Evolutionary conservation across 1,140 invertebrate genomes (phyloP), one percentile per base, ranked within the genome.

Genomic region (Lepidotrigona ventralis): DNA sequence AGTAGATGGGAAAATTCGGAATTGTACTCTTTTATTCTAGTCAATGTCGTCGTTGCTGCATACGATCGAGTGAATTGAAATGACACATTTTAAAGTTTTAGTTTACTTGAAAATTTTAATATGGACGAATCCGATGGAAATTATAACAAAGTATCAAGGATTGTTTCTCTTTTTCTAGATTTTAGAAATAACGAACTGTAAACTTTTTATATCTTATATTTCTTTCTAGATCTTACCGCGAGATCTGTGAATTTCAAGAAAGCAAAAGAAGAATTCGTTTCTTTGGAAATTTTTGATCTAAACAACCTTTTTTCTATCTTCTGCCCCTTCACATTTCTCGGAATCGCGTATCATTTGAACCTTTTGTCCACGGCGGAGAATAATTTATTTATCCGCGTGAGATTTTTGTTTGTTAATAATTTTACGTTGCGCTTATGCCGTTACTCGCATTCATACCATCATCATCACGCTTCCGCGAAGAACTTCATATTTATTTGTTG

Each of bases 401-500:
- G 15, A 53, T 66, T 64, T n/a, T 74, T 73, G 14, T 29, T 53
- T 66, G 12, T 74, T 29, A 64, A 81, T 64, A 12, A 64, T 81
- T 81, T 81, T 81, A 9, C 51, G 54, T 75, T 81, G 71, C 60
- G 79, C 79, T 81, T 81, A n/a, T 51, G n/a, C 26, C 68, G n/a
- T 51, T 60, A 71, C 26, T 73, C 26, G 56, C 79, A 73, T 33
- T 76, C 58, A 15, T 46, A 75, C n/a, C 19, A 46, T 56, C 53
- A 68, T 46, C 33, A 11, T 26, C 80, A 76, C 33, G 14, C 51
- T 29, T 46, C 19, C 72, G 19, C 19, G 51, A 29, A 15, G 51
- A 63, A 63, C 19, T 14, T 14, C 14, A 19, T 29, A 8, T n/a
- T 54, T 51, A 46, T 12, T 21, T 64, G 29, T 6, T 64, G 11